These are phyloP conservation scores for Eclectus roratus DNA, from an alignment of 2,113 vertebrate species.

Conservation along the genomic window DNA sequence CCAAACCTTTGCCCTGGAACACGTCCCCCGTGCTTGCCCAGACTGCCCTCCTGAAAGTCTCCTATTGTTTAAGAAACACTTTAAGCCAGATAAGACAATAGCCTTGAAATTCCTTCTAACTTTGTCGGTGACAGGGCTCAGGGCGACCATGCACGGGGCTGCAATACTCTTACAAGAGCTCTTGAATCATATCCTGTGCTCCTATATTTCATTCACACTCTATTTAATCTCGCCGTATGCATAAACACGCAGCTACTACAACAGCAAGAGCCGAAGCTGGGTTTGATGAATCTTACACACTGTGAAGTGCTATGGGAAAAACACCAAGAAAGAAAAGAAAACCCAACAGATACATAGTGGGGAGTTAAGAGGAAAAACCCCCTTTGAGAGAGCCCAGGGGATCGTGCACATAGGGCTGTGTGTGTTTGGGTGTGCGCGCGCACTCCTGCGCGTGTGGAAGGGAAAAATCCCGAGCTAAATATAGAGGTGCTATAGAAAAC, in stretches of 20 bases:
- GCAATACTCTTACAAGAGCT: not conserved
- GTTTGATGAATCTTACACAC: not conserved
- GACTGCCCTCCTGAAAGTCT: constrained; percentile 36
- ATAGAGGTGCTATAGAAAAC: constrained; percentile 53
- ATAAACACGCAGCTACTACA: not conserved
- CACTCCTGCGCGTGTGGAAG: not conserved
- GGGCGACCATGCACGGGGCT: not conserved
- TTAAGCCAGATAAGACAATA: constrained; percentile 63
- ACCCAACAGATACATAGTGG: not conserved
- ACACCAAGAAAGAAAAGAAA: not conserved
- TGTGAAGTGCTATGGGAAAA: not conserved
- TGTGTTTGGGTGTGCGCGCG: not conserved
- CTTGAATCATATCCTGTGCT: not conserved
- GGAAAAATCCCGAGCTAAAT: constrained; percentile 13
- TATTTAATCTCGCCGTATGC: not conserved
- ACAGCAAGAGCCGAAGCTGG: not conserved
- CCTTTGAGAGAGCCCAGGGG: not conserved
- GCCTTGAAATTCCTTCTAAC: constrained; percentile 62
- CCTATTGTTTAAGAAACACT: constrained; percentile 61
- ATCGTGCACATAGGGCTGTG: constrained; percentile 5
- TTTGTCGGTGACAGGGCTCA: constrained; percentile 31
- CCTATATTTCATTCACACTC: constrained; percentile 7
- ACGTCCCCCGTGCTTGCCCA: constrained; percentile 22
- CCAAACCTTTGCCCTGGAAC: constrained; percentile 58
- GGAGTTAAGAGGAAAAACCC: not conserved